Conservation (phyloP, 1,140 invertebrate species). For the Solen grandis region DNA sequence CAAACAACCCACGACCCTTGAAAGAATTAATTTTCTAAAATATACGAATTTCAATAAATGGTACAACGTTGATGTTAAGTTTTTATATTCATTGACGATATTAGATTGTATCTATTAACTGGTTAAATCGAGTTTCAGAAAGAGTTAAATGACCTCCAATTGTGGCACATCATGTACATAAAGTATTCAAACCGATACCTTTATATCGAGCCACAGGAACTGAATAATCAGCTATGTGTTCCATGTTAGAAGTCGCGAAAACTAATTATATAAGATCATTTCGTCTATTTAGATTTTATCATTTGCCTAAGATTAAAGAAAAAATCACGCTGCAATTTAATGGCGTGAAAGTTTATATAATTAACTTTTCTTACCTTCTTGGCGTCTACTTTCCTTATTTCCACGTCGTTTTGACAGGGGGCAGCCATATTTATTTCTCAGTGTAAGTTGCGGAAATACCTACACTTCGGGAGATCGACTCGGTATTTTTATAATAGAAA, state of each 20-base stretch:
- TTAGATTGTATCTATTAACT: not conserved
- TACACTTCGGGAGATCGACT: no score
- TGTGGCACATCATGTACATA: not conserved
- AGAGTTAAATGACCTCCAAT: no score
- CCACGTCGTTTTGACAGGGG: conserved; percentile 45
- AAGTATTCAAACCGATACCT: not conserved
- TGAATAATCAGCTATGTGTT: no score
- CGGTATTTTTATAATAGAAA: no score
- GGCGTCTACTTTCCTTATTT: conserved; percentile 44
- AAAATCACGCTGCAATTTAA: not conserved
- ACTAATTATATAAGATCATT: no score
- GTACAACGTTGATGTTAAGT: not conserved
- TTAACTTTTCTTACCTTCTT: conserved; percentile 38
- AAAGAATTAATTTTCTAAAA: no score
- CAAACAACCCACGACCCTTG: conserved; percentile 93
- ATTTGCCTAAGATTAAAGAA: no score
- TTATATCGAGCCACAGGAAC: no score
- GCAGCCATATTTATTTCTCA: conserved; percentile 58
- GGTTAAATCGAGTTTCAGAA: not conserved
- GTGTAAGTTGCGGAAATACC: no score
- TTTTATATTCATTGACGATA: no score
- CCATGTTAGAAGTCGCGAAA: not conserved
- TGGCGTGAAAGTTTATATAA: not conserved
- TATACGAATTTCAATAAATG: no score
- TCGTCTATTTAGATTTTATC: not conserved